These are phyloP conservation scores for Bombus pascuorum DNA, from an alignment of 1,140 invertebrate genomes.

Conservation along the genomic window DNA sequence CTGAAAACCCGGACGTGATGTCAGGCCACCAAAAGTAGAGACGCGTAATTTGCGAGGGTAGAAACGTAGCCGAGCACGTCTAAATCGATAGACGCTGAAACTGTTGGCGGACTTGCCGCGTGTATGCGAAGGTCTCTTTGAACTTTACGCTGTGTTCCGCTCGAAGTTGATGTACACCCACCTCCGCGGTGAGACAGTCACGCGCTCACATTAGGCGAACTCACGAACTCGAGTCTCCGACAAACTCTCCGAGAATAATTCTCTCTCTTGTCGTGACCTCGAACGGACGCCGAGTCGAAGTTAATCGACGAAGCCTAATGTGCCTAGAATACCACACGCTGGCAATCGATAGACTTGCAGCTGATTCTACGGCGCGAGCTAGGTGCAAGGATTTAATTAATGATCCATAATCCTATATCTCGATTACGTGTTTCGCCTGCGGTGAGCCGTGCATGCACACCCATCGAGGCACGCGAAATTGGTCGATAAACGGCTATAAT, in stretches of 20 bases:
- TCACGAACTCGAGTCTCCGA: slow-evolving; percentile 1
- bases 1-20: no score
- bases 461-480: slow-evolving; percentile 25
- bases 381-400: slow-evolving; percentile 47
- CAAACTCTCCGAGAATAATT: not conserved
- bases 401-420: slow-evolving; percentile 52
- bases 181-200: slow-evolving; percentile 6
- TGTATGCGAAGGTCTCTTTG: slow-evolving; percentile 22
- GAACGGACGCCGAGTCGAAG: slow-evolving; percentile 15
- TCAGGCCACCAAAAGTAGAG: not conserved
- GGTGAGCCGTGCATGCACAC: slow-evolving; percentile 26
- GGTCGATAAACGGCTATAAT: slow-evolving; percentile 49
- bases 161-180: slow-evolving; percentile 3
- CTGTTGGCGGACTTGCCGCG: slow-evolving; percentile 21
- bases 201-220: slow-evolving; percentile 21
- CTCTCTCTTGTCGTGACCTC: slow-evolving; percentile 7
- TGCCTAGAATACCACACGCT: slow-evolving; percentile 32
- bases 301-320: slow-evolving; percentile 43
- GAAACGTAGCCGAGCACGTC: not conserved
- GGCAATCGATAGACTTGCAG: slow-evolving; percentile 47
- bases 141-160: slow-evolving; percentile 17
- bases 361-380: slow-evolving; percentile 37
- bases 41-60: not conserved
- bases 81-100: slow-evolving; percentile 45
- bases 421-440: slow-evolving; percentile 41